Percentiles rank a stretch among this genome's conserved stretches.
These are phyloP conservation scores for Cettia cetti DNA, from an alignment of 2,113 vertebrate species.

Conservation along the genomic window DNA sequence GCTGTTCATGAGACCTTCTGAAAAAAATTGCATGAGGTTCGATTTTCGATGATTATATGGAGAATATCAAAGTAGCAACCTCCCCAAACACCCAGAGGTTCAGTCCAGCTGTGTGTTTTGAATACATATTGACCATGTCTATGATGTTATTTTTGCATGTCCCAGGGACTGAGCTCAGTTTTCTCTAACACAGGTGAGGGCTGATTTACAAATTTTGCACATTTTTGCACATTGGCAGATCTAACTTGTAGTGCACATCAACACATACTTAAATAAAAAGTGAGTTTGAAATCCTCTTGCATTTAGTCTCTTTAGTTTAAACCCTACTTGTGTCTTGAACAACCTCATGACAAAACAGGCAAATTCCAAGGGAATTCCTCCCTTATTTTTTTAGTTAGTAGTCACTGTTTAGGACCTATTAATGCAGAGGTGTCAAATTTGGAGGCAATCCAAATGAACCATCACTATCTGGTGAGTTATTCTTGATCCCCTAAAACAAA, in stretches of 20 bases:
- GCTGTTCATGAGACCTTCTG: neutral
- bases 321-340: neutral
- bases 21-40: neutral
- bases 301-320: neutral
- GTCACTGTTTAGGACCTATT: neutral
- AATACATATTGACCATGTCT: neutral
- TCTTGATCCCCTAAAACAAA: neutral
- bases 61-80: neutral
- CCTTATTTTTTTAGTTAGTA: neutral
- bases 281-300: neutral
- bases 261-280: neutral
- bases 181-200: neutral
- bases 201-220: neutral
- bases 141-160: neutral
- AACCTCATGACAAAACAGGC: neutral
- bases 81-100: neutral
- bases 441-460: neutral
- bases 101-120: neutral
- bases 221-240: neutral
- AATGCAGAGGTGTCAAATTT: neutral
- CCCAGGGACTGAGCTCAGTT: neutral
- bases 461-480: neutral
- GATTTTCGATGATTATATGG: neutral
- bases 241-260: neutral
- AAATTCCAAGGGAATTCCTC: neutral